phyloP scores from a whole-genome alignment of 1,140 invertebrate species.

The Spodoptera frugiperda region DNA sequence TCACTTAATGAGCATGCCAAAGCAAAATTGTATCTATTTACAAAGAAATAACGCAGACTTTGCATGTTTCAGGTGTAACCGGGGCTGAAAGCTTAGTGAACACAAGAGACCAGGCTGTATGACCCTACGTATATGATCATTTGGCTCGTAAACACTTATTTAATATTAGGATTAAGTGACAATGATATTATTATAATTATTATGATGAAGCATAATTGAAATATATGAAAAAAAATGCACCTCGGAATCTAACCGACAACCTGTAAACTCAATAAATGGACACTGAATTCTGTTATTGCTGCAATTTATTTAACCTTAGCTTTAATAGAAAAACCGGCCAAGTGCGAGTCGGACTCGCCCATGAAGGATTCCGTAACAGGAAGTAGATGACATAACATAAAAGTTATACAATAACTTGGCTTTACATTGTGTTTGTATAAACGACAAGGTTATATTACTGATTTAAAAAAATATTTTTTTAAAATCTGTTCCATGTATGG shows the following conservation, averaged over 20 bases:
- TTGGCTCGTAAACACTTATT: background rate
- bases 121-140: slow-evolving; percentile 3
- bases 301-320: background rate
- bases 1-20: slow-evolving; percentile 19
- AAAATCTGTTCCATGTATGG: too few species aligned
- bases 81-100: slow-evolving; percentile 61
- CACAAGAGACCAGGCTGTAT: slow-evolving; percentile 57
- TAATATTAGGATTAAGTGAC: background rate
- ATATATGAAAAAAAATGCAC: background rate
- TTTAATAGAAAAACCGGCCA: too few species aligned
- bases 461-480: too few species aligned
- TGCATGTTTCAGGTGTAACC: slow-evolving; percentile 60
- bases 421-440: too few species aligned
- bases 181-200: slow-evolving; percentile 7
- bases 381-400: too few species aligned
- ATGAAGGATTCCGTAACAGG: too few species aligned
- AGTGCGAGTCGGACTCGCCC: too few species aligned
- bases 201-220: slow-evolving; percentile 3
- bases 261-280: slow-evolving; percentile 2
- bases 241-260: background rate
- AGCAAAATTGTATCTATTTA: background rate
- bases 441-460: too few species aligned
- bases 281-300: background rate
- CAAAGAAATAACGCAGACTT: slow-evolving; percentile 8
- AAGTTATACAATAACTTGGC: too few species aligned